Base-by-base conservation (phyloP, 2,888 invertebrate genomes). In the Noctuana brunneofusca region DNA sequence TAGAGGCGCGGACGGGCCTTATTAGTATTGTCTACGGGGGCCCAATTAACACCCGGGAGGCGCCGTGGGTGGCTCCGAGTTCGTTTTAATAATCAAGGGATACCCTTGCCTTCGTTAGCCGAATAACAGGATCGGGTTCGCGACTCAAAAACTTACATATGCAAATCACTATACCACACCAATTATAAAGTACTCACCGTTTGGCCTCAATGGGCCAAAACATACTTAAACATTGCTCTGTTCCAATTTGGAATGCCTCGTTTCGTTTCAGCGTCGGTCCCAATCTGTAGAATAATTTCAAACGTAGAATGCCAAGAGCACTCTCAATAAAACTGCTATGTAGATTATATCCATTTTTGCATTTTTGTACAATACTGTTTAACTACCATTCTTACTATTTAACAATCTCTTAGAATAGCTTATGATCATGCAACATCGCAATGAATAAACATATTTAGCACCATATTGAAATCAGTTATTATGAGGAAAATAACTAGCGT, bases 1-100 rank as follows among this genome's bases (percentile, higher is more conserved):
- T 89, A 90, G 89, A 89, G 83, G 87, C 89, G 87, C 89, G 89
- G 88, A 87, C 89, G 86, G 83, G 88, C 87, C 90, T 91, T 91
- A 91, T 91, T 91, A 91, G 90, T 90, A 91, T 91, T 91, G 90
- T 91, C 90, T 91, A 89, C 89, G 89, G 90, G 88, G 87, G 89
- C 89, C 89, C 90, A 91, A 91, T 90, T 90, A 91, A 89, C 91
- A 87, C 91, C 84, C 83, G 83, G 86, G 83, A 76, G 87, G 80
- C 83, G 80, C 83, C 81, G 87, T 85, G 86, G 89, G 87, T 85
- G 88, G 89, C 76, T 79, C 81, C 81, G 78, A 85, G 83, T 85
- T 87, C 87, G 86, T 88, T 91, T 89, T 89, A 87, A 90, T 90
- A 89, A 91, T 89, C 87, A 89, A 87, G 84, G 87, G 88, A 89